Conservation (phyloP, 2,888 invertebrate genomes). For the Steinernema carpocapsae region DNA sequence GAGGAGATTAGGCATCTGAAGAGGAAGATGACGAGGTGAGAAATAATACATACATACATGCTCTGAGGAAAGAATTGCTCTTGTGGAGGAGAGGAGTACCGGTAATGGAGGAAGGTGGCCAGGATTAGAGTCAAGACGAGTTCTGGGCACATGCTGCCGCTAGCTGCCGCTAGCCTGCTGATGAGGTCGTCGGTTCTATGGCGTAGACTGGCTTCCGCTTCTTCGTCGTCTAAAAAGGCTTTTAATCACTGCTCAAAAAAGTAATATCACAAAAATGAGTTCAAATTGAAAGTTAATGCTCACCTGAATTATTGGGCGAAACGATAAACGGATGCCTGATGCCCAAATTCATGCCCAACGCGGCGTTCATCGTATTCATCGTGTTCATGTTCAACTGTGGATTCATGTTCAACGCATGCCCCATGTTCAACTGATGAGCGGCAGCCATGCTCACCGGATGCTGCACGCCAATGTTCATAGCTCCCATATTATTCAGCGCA, state of each 20-base stretch:
- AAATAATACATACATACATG: neutral
- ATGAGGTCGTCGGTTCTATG: conserved; percentile 20
- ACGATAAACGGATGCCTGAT: neutral
- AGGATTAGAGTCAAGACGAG: conserved; percentile 1
- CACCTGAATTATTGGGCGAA: neutral
- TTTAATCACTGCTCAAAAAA: no score
- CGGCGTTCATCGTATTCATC: no score
- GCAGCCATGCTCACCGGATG: no score
- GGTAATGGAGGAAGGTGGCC: neutral
- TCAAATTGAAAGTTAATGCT: neutral
- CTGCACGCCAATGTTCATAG: no score
- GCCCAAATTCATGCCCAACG: no score
- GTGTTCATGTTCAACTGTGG: neutral
- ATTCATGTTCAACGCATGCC: neutral
- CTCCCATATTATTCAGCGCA: no score
- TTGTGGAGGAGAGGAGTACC: conserved; percentile 7
- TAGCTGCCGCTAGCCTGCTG: conserved; percentile 4
- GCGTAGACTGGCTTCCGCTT: conserved; percentile 6
- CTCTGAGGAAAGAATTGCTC: conserved; percentile 12
- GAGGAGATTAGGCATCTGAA: neutral
- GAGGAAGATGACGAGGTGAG: neutral
- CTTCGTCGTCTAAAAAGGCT: conserved; percentile 1
- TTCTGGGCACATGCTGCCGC: conserved; percentile 15
- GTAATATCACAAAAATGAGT: no score
- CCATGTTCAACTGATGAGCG: no score